Base-by-base conservation (phyloP, 2,113 vertebrate species). In the Gobiocypris rarus region DNA sequence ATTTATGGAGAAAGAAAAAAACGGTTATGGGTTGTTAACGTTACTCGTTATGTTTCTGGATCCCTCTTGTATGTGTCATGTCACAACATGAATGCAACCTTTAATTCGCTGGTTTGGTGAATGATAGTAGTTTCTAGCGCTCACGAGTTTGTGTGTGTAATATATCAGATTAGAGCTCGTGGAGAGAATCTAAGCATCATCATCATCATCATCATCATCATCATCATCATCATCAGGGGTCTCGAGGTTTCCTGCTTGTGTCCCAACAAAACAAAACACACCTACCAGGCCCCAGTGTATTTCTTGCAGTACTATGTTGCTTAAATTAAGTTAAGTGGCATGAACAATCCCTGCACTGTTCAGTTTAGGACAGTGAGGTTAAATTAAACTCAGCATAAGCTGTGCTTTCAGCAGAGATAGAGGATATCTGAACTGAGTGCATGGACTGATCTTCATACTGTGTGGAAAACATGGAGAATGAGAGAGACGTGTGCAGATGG, bases 261-360 rank as follows among this genome's bases (percentile, higher is more conserved):
- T 78, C 38, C 59, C 43, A 50, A 24, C 56, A 4, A 34, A 48
- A 79, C 58, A 48, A 26, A 61, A 19, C 7, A 14, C 24, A n/a
- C 26, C 43, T 43, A 41, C 13, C 50, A 56, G 45, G 43, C 15
- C 43, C 5, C 38, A 22, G 5, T 59, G 15, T 73, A 28, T 31
- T 38, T 59, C 54, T 11, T 15, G n/a, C 63, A 19, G 31, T 77
- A 50, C 73, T 34, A 22, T 69, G 48, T 31, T 80, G 31, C 50
- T 26, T 7, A 70, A 86, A 86, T 73, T 3, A 61, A 78, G 19
- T 82, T 50, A 86, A 41, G n/a, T 71, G 34, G 73, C 61, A 10
- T 24, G 80, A 83, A 86, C 85, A 86, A 86, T 59, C 22, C 24
- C 9, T 41, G 24, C 15, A 50, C 54, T 86, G 85, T 86, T 70